Evolutionary conservation across 1,140 invertebrate species (phyloP), one percentile per base, ranked within the genome.

Genomic region (Drosophila parabipectinata): DNA sequence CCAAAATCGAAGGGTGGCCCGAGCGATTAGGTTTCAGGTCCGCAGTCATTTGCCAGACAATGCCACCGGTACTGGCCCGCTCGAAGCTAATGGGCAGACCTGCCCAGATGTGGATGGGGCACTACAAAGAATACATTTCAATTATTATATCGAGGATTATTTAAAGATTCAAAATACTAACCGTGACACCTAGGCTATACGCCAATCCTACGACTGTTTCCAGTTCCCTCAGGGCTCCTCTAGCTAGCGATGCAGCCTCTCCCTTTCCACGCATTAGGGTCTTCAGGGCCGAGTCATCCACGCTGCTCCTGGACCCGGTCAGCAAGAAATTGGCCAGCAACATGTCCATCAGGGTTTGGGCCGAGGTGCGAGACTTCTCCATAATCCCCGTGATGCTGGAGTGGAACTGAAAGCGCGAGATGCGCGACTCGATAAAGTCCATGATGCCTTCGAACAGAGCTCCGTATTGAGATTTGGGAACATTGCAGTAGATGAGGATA

Each of bases 401-500:
- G 79, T 96, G 94, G 0, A 96, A 92, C 92, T 96, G 95, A 15
- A 95, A 94, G 76, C 94, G 95, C 0, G 94, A 93, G 44, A 94
- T 93, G 92, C 95, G 96, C 54, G 92, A 94, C 83, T 94, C 94
- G 10, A 89, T 89, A 9, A 75, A 91, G 51, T 92, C 84, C 52
- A 75, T 62, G 37, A 83, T 69, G 45, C 81, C 73, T 41, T 68
- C 83, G 15, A 91, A 90, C 0, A 92, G 28, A 1, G 81, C 93
- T 9, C 93, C 89, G 81, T 96, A 95, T 66, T 95, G 95, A 47
- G 95, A 94, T 50, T 94, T 93, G 14, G 96, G 95, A 4, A 99
- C 95, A 18, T 96, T 96, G 91, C 95, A 97, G 74, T 97, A 95
- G 57, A 96, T 90, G 0, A 99, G 93, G 45, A 98, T 94, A 0